phyloP scores from a whole-genome alignment of 2,888 invertebrate genomes.

The Patella caerulea region DNA sequence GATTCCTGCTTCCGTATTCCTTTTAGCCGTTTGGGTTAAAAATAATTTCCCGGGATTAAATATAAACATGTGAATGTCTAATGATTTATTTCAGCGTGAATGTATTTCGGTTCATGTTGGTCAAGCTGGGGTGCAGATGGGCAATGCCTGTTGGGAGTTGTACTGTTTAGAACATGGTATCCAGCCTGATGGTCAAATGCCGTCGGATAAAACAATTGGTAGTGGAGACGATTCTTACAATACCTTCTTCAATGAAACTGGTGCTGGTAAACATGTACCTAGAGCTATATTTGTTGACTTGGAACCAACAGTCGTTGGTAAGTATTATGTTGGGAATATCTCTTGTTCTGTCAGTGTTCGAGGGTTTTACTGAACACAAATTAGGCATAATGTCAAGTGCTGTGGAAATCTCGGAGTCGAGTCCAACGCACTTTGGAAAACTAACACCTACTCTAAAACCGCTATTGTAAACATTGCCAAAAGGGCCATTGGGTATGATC shows the following conservation, averaged over 20 bases:
- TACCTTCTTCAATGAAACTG: constrained; percentile 83
- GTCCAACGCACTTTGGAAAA: too few relatives aligned
- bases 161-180: constrained; percentile 75
- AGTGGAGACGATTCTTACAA: constrained; percentile 88
- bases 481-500: too few relatives aligned
- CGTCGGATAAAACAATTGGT: constrained; percentile 83
- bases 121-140: constrained; percentile 74
- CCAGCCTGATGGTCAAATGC: constrained; percentile 74
- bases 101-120: constrained; percentile 73
- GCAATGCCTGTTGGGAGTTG: constrained; percentile 75
- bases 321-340: constrained; percentile 56
- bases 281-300: constrained; percentile 92
- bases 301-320: constrained; percentile 93
- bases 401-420: too few relatives aligned
- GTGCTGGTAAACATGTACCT: constrained; percentile 94
- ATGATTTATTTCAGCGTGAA: constrained; percentile 67
- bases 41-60: too few relatives aligned
- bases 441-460: too few relatives aligned
- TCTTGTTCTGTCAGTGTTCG: not conserved
- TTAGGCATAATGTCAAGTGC: too few relatives aligned
- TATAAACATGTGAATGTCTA: too few relatives aligned
- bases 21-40: too few relatives aligned
- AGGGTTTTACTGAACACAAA: not conserved
- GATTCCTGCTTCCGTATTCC: too few relatives aligned
- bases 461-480: too few relatives aligned